These are phyloP conservation scores for Pterocles orientalis DNA, from an alignment of 2,113 vertebrate species.

Conservation along the genomic window DNA sequence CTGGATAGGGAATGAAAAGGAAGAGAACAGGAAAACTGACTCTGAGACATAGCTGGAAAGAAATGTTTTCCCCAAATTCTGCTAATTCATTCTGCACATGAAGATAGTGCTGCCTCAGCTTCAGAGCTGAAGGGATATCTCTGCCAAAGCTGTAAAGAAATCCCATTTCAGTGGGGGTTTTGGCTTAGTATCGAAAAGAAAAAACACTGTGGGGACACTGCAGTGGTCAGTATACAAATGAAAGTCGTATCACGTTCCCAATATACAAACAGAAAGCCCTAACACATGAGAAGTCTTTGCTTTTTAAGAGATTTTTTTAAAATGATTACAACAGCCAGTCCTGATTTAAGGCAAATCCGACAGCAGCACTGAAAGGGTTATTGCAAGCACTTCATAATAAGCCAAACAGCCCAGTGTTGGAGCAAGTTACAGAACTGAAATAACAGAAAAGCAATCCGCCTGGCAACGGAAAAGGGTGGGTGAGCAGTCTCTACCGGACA, in stretches of 20 bases:
- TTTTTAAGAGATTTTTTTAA: neutral
- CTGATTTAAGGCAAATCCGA: neutral
- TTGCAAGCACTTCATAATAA: neutral
- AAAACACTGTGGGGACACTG: neutral
- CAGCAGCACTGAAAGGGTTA: conserved; percentile 45
- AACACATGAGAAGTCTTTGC: neutral
- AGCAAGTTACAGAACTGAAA: conserved; percentile 59
- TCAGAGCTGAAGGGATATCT: neutral
- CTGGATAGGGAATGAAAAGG: neutral
- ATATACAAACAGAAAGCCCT: neutral
- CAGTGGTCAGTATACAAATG: neutral
- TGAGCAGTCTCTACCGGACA: neutral
- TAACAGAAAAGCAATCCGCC: conserved; percentile 53
- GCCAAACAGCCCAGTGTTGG: neutral
- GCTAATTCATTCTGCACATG: neutral
- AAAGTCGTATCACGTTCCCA: neutral
- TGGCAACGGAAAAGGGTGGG: conserved; percentile 71
- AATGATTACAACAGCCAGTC: neutral
- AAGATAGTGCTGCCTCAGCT: neutral
- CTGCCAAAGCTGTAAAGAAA: conserved; percentile 2
- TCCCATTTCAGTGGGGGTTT: neutral
- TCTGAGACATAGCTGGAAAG: neutral
- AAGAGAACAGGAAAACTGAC: neutral
- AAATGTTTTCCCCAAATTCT: neutral
- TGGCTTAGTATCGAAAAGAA: neutral